phyloP scores from a whole-genome alignment of 1,140 invertebrate species.

The Choristoneura fumiferana region DNA sequence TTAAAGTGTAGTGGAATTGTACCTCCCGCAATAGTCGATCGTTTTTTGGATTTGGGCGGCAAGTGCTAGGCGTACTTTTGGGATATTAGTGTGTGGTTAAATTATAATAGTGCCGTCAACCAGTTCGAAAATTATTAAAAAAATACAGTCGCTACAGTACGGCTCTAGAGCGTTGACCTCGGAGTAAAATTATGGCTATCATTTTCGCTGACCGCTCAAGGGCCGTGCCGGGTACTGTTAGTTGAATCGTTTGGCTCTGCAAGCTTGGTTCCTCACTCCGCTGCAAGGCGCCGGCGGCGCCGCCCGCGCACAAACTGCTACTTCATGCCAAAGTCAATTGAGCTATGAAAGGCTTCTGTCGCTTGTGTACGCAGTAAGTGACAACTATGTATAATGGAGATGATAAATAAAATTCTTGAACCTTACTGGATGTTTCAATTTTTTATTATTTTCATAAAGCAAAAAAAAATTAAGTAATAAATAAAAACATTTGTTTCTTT shows the following conservation, averaged over 20 bases:
- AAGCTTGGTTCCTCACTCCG: no score
- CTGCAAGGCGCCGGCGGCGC: no score
- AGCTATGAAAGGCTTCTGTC: conserved; percentile 73
- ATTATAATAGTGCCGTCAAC: conserved; percentile 12
- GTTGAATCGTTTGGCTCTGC: no score
- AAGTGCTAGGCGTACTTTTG: not conserved
- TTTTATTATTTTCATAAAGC: not conserved
- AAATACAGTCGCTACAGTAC: no score
- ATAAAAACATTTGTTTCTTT: no score
- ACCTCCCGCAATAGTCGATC: not conserved
- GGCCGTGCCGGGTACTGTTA: no score
- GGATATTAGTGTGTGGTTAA: conserved; percentile 5
- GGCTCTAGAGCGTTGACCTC: not conserved
- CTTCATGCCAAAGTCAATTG: conserved; percentile 77
- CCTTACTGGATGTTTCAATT: conserved; percentile 32
- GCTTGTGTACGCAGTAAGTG: conserved; percentile 74
- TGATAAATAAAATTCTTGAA: conserved; percentile 75
- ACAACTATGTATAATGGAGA: conserved; percentile 70
- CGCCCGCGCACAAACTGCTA: conserved; percentile 65
- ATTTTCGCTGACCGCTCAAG: no score
- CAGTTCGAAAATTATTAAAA: not conserved
- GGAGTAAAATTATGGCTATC: no score
- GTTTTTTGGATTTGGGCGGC: not conserved
- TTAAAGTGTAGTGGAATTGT: conserved; percentile 9
- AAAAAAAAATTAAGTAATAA: no score